phyloP scores from a whole-genome alignment of 1,140 invertebrate species.

The Pemphigus obesinymphae region DNA sequence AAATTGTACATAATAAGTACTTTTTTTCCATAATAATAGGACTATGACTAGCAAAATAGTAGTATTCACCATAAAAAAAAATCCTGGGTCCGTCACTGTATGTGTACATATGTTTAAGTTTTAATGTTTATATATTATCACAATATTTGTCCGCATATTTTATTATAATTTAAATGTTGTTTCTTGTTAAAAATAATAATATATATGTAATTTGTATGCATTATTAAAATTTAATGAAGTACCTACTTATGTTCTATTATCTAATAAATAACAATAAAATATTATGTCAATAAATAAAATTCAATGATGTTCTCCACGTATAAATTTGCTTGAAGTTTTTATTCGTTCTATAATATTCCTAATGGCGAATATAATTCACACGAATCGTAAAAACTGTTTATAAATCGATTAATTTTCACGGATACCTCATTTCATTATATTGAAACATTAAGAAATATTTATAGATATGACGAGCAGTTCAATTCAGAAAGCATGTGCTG shows the following conservation, averaged over 20 bases:
- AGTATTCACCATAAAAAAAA: too few relatives aligned
- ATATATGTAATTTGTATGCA: not conserved
- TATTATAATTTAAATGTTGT: not conserved
- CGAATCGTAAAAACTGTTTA: not conserved
- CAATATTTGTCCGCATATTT: not conserved
- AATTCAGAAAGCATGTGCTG: conserved; percentile 14
- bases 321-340: not conserved
- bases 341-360: not conserved
- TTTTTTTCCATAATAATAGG: too few relatives aligned
- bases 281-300: not conserved
- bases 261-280: not conserved
- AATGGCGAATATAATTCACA: not conserved
- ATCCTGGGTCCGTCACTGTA: too few relatives aligned
- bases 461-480: not conserved
- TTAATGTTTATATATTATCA: not conserved
- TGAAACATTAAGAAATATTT: conserved; percentile 2
- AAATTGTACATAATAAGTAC: too few relatives aligned
- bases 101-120: not conserved
- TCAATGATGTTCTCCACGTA: not conserved
- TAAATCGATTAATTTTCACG: conserved; percentile 5
- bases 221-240: not conserved
- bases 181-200: not conserved
- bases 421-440: not conserved
- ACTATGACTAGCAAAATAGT: too few relatives aligned
- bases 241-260: not conserved